Conservation (phyloP, 1,140 invertebrate genomes). For the Paracyclopina nana region DNA sequence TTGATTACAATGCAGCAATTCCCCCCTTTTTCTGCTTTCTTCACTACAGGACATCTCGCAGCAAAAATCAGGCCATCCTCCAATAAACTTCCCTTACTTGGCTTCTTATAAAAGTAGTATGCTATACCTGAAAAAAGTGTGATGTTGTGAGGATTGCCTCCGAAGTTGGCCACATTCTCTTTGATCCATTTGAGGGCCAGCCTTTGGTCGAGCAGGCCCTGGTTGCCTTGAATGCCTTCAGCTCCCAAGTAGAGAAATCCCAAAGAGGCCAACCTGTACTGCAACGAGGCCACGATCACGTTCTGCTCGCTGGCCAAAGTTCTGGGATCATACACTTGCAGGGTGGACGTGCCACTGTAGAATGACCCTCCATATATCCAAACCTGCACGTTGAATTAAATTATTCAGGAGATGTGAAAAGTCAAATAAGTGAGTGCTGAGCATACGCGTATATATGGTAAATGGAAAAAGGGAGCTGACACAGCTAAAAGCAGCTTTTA, state of each 20-base stretch:
- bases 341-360: constrained; percentile 67
- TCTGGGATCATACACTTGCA: constrained; percentile 69
- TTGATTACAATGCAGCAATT: too few relatives aligned
- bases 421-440: too few relatives aligned
- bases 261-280: constrained; percentile 70
- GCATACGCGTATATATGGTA: too few relatives aligned
- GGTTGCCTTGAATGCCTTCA: constrained; percentile 40
- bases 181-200: constrained; percentile 39
- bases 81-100: too few relatives aligned
- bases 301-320: constrained; percentile 59
- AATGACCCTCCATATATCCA: constrained; percentile 85
- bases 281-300: constrained; percentile 64
- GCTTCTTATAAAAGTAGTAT: too few relatives aligned
- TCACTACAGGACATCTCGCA: too few relatives aligned
- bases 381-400: too few relatives aligned
- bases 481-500: too few relatives aligned
- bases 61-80: too few relatives aligned
- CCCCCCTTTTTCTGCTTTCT: too few relatives aligned
- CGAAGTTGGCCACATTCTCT: constrained; percentile 40
- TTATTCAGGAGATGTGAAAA: too few relatives aligned
- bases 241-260: constrained; percentile 36
- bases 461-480: too few relatives aligned
- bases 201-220: constrained; percentile 41
- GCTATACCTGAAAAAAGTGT: constrained; percentile 21
- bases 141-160: constrained; percentile 39